These are phyloP conservation scores for Herpetotheres cachinnans DNA, from an alignment of 2,113 vertebrate species.

Conservation along the genomic window DNA sequence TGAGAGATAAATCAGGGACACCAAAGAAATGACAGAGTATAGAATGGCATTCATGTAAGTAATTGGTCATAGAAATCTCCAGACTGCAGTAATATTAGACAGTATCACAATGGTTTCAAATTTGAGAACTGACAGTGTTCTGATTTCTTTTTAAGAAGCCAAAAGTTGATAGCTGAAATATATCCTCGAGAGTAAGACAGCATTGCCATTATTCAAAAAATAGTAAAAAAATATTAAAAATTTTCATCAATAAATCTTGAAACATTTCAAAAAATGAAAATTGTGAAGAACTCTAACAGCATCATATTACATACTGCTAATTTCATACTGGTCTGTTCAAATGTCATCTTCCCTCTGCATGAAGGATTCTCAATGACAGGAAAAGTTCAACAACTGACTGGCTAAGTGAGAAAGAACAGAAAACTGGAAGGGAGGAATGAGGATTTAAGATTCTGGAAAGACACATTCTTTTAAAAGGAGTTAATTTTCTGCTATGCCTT, in stretches of 20 bases:
- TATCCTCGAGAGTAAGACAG: not conserved
- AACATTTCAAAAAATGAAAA: not conserved
- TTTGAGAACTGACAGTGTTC: not conserved
- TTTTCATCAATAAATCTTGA: not conserved
- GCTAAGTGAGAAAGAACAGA: not conserved
- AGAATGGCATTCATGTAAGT: slow-evolving; percentile 37
- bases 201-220: not conserved
- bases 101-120: not conserved
- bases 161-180: not conserved
- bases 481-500: not conserved
- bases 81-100: slow-evolving; percentile 12
- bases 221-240: not conserved
- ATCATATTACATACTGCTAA: not conserved
- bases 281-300: not conserved
- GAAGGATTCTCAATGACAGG: not conserved
- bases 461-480: not conserved
- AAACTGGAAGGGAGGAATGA: not conserved
- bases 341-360: not conserved
- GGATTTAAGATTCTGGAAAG: not conserved
- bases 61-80: slow-evolving; percentile 52
- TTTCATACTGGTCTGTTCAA: not conserved
- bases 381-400: not conserved
- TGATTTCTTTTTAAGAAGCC: not conserved
- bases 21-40: not conserved
- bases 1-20: not conserved